A percentile compares a stretch with the other conserved stretches of the same genome.
phyloP scores from a whole-genome alignment of 92 coral and sea anemone genomes.

The Galaxea fascicularis region DNA sequence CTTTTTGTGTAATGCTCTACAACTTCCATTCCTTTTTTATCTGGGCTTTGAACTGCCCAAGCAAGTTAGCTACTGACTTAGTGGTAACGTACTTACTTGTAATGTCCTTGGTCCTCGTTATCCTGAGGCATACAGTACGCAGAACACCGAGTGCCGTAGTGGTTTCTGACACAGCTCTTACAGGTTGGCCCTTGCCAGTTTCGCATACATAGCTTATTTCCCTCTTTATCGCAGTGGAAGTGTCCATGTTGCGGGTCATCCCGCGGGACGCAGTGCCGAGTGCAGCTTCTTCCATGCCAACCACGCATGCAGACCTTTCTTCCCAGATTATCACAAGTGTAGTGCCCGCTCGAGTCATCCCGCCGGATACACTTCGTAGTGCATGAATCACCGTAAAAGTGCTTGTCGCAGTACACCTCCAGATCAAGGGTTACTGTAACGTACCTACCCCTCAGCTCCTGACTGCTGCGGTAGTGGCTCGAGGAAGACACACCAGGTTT shows the following conservation, averaged over 20 bases:
- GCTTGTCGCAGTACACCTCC: slow-evolving; percentile 34
- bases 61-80: neutral
- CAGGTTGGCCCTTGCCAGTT: slow-evolving; percentile 56
- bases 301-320: slow-evolving; percentile 37
- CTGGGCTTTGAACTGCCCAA: neutral
- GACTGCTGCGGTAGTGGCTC: neutral
- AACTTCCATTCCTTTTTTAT: too few relatives aligned
- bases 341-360: slow-evolving; percentile 53
- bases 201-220: slow-evolving; percentile 65
- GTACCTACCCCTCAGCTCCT: neutral
- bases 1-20: too few relatives aligned
- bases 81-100: slow-evolving; percentile 69
- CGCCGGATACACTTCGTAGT: slow-evolving; percentile 59
- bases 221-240: slow-evolving; percentile 66
- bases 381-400: slow-evolving; percentile 68
- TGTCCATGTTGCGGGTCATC: slow-evolving; percentile 62
- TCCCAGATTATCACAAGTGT: slow-evolving; percentile 56
- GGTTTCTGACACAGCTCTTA: slow-evolving; percentile 45
- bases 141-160: slow-evolving; percentile 65
- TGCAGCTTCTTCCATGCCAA: slow-evolving; percentile 77
- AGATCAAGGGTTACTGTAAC: slow-evolving; percentile 8
- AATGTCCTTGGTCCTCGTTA: slow-evolving; percentile 65
- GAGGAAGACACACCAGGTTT: neutral
- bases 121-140: slow-evolving; percentile 63
- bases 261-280: slow-evolving; percentile 62